Base-by-base conservation (phyloP, 1,140 invertebrate species). In the Hyposmocoma kahamanoa region DNA sequence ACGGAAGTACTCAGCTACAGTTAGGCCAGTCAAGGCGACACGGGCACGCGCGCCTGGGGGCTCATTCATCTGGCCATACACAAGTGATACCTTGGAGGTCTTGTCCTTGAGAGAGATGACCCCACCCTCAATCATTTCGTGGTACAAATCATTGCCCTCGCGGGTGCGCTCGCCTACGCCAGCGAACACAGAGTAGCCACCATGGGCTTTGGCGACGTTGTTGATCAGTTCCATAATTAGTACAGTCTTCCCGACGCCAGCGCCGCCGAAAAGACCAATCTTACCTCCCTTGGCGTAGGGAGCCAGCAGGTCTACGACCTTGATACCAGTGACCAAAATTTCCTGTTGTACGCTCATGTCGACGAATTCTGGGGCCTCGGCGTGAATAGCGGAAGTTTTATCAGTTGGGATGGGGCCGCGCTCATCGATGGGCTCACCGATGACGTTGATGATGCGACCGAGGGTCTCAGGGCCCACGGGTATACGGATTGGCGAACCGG, bases 11-110 rank as follows among this genome's bases (percentile, higher is more conserved):
- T 99, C 98, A 47, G 94, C 94, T 19, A 95, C 92, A 10, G 98
- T 99, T 39, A 99, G 88, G 53, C 93, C 94, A 80, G 98, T 99
- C 50, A 99, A 90, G 56, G 97, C 97, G 20, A 99, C 97, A 89
- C 98, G 95, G 62, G 97, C 97, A 90, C 98, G 95, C 51, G 97
- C 97, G 57, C 97, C 98, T 75, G 98, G 98, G 26, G 98, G 98
- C 87, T 99, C 98, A 72, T 99, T 99, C 98, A 99, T 99, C 87
- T 99, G 98, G 66, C 98, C 98, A 72, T 99, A 99, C 28, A 99
- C 98, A 47, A 99, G 91, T 0, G 98, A 96, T 86, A 99, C 93
- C 81, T 96, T 95, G 0, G 94, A 95, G 0, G 92, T 93, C 72
- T 96, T 95, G 72, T 95, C 93, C 66, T 95, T 95, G 1, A 97